A percentile compares a stretch with the other conserved stretches of the same genome.
Conservation (phyloP, 2,797 vertebrate species). For the Cyprinodon diabolis region DNA sequence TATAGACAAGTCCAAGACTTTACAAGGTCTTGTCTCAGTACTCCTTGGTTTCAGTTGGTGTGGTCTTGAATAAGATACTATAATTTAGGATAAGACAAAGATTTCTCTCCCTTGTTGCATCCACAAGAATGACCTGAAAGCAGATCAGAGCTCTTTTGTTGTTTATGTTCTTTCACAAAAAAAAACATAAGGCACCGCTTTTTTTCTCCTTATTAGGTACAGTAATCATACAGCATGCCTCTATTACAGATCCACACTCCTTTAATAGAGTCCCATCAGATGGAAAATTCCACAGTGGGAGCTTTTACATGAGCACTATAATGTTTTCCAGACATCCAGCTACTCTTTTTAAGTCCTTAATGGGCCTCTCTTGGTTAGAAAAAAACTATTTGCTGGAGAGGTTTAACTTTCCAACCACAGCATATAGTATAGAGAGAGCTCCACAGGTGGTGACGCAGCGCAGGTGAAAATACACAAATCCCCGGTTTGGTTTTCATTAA, state of each 20-base stretch:
- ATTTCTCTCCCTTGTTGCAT: constrained; percentile 50
- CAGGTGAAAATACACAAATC: constrained; percentile 38
- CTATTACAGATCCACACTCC: constrained; percentile 18
- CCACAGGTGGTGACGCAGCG: constrained; percentile 30
- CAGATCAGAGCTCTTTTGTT: not conserved
- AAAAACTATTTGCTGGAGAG: constrained; percentile 8
- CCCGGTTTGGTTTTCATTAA: constrained; percentile 28
- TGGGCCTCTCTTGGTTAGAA: constrained; percentile 33
- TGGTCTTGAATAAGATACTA: constrained; percentile 47
- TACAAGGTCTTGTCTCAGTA: no score
- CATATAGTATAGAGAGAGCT: constrained; percentile 23
- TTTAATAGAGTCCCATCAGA: constrained; percentile 44
- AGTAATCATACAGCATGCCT: constrained; percentile 1
- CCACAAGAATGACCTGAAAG: constrained; percentile 49
- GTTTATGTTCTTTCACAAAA: not conserved
- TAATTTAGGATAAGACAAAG: constrained; percentile 42
- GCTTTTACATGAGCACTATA: constrained; percentile 13
- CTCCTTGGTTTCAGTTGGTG: no score
- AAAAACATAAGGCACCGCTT: not conserved
- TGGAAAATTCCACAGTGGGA: constrained; percentile 53
- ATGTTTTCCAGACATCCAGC: constrained; percentile 43
- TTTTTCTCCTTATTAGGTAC: not conserved
- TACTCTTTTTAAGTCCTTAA: constrained; percentile 36
- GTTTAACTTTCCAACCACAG: constrained; percentile 35
- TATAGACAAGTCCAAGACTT: no score